Evolutionary conservation across 2,797 vertebrate species (phyloP), one percentile per base, ranked within the genome.

Genomic region (Ispidina lecontei): DNA sequence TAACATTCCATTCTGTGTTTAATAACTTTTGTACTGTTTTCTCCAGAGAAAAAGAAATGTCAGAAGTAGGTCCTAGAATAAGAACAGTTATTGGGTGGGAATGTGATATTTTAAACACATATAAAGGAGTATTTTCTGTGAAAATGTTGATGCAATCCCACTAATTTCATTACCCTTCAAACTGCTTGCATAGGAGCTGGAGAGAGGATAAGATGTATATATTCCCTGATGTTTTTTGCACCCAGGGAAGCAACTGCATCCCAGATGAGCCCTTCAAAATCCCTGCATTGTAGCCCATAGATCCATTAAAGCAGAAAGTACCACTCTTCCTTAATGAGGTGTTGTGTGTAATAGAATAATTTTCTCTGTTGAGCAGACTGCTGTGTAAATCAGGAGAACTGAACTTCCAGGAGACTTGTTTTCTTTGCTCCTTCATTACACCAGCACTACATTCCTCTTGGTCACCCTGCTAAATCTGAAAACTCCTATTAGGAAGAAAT

Each of bases 401-500:
- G n/a, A 84, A 81, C 75, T 83, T 81, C 5, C 3, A 68, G 23
- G 12, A 62, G 15, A 23, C 1, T 84, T 67, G 31, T 68, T 91
- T 83, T 77, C 35, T 87, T 78, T 65, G 29, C 26, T 84, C 35
- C 20, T 79, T 82, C 51, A 1, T 72, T 87, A 62, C 31, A 13
- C 12, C 25, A 72, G 7, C 3, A 22, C 3, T 35, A 75, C 18
- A 56, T 91, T 87, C 43, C 10, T 80, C 69, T 63, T 52, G 14
- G 35, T 74, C 46, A 39, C 3, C 1, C 1, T 39, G 31, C 15
- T 73, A 85, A 93, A 64, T 28, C 26, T 68, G 31, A 63, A 72
- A 78, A 35, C 4, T 83, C 89, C 54, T 74, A 70, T 87, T 91
- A 90, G 72, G 85, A 77, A 76, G 77, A 91, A 85, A 43, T 70